Evolutionary conservation across 2,888 invertebrate genomes (phyloP).

Genomic region (Penaeus monodon): DNA sequence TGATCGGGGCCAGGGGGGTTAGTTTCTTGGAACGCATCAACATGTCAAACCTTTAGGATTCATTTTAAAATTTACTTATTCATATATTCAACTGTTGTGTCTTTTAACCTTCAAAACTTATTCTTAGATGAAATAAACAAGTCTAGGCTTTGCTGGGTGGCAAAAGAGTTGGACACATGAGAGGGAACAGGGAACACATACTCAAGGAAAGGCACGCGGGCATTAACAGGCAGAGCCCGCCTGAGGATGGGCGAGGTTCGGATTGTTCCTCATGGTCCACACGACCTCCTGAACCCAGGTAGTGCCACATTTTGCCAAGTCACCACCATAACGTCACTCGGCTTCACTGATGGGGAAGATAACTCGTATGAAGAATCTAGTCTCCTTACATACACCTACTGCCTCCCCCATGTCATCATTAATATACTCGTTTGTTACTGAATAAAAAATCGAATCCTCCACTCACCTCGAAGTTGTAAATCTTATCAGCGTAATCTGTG

Average conservation of each 20-base stretch:
- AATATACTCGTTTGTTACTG: not conserved
- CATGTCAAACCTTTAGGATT: not conserved
- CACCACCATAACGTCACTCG: conserved; percentile 30
- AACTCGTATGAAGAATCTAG: not conserved
- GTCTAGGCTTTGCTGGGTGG: no score
- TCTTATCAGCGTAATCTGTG: conserved; percentile 23
- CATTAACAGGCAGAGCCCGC: not conserved
- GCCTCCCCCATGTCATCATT: not conserved
- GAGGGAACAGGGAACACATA: not conserved
- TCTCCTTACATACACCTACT: not conserved
- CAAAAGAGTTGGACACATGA: not conserved
- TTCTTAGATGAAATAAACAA: no score
- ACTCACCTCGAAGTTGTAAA: conserved; percentile 35
- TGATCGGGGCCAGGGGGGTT: no score
- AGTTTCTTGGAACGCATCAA: not conserved
- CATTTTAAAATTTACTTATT: not conserved
- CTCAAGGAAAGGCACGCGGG: conserved; percentile 17
- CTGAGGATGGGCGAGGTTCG: conserved; percentile 12
- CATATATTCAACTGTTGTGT: no score
- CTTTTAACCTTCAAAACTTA: no score
- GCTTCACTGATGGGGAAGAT: not conserved
- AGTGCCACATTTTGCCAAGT: conserved; percentile 39
- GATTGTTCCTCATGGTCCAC: conserved; percentile 48
- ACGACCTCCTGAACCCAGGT: conserved; percentile 46
- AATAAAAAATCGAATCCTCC: not conserved